Base-by-base conservation (phyloP, 2,797 vertebrate genomes). In the Typhlichthys subterraneus region DNA sequence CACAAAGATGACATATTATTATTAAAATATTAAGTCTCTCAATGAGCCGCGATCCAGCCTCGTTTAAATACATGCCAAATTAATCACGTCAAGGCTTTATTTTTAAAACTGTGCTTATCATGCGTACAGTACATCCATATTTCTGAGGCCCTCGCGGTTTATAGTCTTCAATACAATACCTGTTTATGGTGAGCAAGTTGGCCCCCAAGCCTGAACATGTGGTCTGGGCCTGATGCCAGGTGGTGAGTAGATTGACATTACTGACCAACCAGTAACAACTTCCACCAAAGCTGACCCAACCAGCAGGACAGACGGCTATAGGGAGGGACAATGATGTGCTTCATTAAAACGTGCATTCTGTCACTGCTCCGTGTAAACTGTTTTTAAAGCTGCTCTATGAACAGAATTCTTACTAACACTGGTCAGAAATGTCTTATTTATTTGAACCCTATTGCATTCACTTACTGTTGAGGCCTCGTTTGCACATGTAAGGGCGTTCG, bases 241-340 rank as follows among this genome's bases (percentile, higher is more conserved):
- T 91, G 80, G 93, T 94, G 83, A 94, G 15, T 2, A 93, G 83
- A 10, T 85, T 71, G 45, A 11, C 46, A 46, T 93, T 93, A 62
- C 88, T 92, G 80, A 94, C 90, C 57, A 91, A 2, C 92, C 91
- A 91, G 63, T 94, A 94, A 66, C 93, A 94, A 45, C 73, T 91
- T 53, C 92, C 90, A 0, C 69, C 38, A 33, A 92, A 93, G 72
- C 91, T 92, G 65, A 58, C 50, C 93, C 93, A 94, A 15, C 93
- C 93, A 2, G 70, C 0, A n/a, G 87, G 90, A 59, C 93, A 94
- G 79, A 93, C 57, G 17, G 93, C 93, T 94, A 80, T 0, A 53
- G 42, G 38, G 5, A 19, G 23, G 49, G 17, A 42, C 3, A 54
- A 12, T n/a, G 3, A 12, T n/a, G 3, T 38, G 15, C 13, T 15